These are phyloP conservation scores for Leiothrix lutea DNA, from an alignment of 2,113 vertebrate species.

Conservation along the genomic window DNA sequence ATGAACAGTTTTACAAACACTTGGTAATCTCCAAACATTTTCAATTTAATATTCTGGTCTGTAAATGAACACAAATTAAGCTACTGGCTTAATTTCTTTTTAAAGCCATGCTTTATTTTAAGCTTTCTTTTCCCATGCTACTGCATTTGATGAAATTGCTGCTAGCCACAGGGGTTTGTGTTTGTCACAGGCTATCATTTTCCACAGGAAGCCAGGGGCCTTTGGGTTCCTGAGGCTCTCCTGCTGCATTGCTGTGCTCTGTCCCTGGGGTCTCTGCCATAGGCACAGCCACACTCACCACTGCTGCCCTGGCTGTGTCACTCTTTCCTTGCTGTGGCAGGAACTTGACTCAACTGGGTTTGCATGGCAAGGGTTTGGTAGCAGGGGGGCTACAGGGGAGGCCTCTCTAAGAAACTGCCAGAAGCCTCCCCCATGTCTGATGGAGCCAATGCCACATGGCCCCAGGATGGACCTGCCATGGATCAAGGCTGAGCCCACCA, in stretches of 20 bases:
- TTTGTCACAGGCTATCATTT: not conserved
- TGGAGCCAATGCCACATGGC: not conserved
- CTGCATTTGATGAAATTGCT: not conserved
- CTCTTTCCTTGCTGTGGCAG: not conserved
- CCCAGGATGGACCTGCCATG: not conserved
- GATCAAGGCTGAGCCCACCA: not conserved
- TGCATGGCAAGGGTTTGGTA: not conserved
- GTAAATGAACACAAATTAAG: not conserved
- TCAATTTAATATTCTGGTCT: not conserved
- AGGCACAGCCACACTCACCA: fast-evolving
- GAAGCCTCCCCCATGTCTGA: fast-evolving
- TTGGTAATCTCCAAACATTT: not conserved
- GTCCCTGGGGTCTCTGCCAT: not conserved
- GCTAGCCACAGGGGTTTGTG: not conserved
- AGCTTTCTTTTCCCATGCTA: not conserved
- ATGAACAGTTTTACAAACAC: not conserved
- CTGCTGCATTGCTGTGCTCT: fast-evolving
- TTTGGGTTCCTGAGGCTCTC: not conserved
- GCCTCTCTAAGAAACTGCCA: not conserved
- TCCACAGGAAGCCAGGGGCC: not conserved
- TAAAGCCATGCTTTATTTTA: not conserved
- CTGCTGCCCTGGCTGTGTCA: not conserved
- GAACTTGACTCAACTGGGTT: fast-evolving
- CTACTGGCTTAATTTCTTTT: not conserved
- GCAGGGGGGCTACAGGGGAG: no score